phyloP scores from a whole-genome alignment of 2,888 invertebrate species.

The Caradrina kadenii region DNA sequence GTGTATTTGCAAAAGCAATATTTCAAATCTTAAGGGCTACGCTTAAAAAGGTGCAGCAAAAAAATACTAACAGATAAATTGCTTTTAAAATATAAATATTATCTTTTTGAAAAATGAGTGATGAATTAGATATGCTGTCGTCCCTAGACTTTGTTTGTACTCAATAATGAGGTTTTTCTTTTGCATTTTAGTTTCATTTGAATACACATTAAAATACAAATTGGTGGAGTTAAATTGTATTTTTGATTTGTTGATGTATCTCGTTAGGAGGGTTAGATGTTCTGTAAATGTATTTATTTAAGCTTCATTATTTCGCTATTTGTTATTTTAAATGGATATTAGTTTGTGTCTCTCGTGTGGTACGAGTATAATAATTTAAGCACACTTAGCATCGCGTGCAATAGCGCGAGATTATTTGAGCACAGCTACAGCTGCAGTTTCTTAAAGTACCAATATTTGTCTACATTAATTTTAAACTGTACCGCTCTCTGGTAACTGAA shows the following conservation, averaged over 20 bases:
- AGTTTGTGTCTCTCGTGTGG: not conserved
- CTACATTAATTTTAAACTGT: too few species aligned
- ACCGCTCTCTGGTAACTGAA: too few species aligned
- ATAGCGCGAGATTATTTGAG: not conserved
- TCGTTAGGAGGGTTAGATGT: conserved; percentile 8
- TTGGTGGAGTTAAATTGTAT: conserved; percentile 34
- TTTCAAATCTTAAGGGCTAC: not conserved
- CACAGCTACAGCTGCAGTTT: not conserved
- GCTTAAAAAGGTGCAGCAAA: not conserved
- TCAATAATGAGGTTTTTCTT: conserved; percentile 33
- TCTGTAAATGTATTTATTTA: conserved; percentile 18
- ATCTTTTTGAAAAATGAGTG: conserved; percentile 5
- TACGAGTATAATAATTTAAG: not conserved
- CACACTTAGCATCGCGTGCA: not conserved
- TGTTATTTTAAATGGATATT: conserved; percentile 2
- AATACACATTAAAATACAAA: conserved; percentile 24
- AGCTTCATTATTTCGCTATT: not conserved
- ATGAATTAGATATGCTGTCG: conserved; percentile 23
- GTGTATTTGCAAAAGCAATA: not conserved
- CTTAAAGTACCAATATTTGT: not conserved
- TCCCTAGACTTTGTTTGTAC: conserved; percentile 16
- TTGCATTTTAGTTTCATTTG: conserved; percentile 27
- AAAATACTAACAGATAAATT: not conserved
- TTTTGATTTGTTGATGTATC: conserved; percentile 40
- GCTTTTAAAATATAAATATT: conserved; percentile 9